Base-by-base conservation (phyloP, 2,797 vertebrate genomes). In the Brotula barbata region DNA sequence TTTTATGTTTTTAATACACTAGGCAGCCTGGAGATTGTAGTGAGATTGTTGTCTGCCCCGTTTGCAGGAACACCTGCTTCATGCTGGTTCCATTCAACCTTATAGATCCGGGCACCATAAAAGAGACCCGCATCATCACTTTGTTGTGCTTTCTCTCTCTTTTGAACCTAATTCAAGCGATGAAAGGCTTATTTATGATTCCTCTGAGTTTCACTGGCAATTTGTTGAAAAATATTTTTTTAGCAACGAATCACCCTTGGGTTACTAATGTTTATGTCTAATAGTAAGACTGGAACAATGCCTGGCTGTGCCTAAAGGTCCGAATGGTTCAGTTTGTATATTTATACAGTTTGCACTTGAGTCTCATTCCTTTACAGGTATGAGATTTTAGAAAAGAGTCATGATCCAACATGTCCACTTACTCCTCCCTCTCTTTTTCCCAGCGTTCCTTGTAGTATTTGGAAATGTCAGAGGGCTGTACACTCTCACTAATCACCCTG, bases 331-430 rank as follows among this genome's bases (percentile, higher is more conserved):
- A 50, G 46, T 71, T 82, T 75, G 70, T 86, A 72, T 81, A 81
- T 77, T 36, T 68, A 63, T n/a, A n/a, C 13, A 15, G 4, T 51
- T 12, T 51, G 43, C 65, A 56, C 45, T 57, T 28, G 11, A 59
- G 15, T 54, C 48, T 45, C 68, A 46, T 77, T 78, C 47, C 70
- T 60, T 13, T 52, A 82, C 72, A 84, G 75, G 78, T 84, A 83
- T 81, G 69, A 75, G 50, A 46, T 78, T 53, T 72, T 71, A 68
- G 51, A 69, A 65, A 73, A 49, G 58, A 76, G 25, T 85, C 73
- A 62, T 66, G 86, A 85, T 60, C 63, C 70, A 86, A 80, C 80
- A 71, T 77, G 81, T 68, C 75, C 66, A 20, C 36, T 48, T 40
- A 42, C 59, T 66, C 64, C 58, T 61, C 40, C 17, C 5, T 44